Percentiles rank a stretch among this genome's conserved stretches.
Conservation (phyloP, 2,113 vertebrate genomes). For the Hippolais icterina region DNA sequence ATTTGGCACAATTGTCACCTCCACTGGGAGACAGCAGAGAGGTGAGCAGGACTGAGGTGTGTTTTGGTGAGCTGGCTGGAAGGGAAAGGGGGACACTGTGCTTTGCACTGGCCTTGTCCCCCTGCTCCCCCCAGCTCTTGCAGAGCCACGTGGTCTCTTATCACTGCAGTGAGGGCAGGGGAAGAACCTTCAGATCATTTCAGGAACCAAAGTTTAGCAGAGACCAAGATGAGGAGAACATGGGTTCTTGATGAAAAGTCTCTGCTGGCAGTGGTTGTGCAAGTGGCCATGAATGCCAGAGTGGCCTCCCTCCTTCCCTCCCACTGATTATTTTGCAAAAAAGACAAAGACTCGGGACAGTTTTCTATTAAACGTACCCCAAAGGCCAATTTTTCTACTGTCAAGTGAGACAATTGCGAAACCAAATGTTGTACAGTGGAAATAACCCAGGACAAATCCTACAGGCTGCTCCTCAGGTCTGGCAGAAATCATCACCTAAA, state of each 20-base stretch:
- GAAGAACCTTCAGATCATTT: background rate
- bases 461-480: constrained; percentile 19
- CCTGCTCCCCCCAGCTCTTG: background rate
- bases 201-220: background rate
- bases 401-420: constrained; percentile 28
- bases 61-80: background rate
- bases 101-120: background rate
- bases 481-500: constrained; percentile 22
- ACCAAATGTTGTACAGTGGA: constrained; percentile 27
- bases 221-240: background rate
- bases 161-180: background rate
- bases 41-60: background rate
- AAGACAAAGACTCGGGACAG: constrained; percentile 40
- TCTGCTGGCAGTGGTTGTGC: constrained; percentile 47
- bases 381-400: background rate
- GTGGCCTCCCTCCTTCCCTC: constrained; percentile 38
- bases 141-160: background rate
- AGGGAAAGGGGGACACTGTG: background rate
- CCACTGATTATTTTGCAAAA: constrained; percentile 36
- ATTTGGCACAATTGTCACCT: constrained; percentile 67
- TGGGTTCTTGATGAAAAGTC: background rate
- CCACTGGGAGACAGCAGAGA: background rate
- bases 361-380: constrained; percentile 10
- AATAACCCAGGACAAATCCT: constrained; percentile 45
- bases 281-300: constrained; percentile 4